These are phyloP conservation scores for Todiramphus saurophagus DNA, from an alignment of 2,113 vertebrate species.

Conservation along the genomic window DNA sequence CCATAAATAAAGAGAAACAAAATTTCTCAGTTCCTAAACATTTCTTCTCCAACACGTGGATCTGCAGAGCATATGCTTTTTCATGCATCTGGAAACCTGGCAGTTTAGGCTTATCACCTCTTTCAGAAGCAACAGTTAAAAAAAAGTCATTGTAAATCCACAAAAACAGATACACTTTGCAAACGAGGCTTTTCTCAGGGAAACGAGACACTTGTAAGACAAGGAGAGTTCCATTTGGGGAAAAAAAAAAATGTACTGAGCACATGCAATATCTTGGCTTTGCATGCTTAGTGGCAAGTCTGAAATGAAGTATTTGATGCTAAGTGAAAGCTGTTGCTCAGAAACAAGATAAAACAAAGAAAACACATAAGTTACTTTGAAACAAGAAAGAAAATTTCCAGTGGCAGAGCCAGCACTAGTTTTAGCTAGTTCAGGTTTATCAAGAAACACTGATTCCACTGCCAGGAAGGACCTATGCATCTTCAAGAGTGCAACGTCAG, in stretches of 20 bases:
- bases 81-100: neutral
- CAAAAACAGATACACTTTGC: neutral
- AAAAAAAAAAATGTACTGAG: neutral
- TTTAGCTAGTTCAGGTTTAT: neutral
- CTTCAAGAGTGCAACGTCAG: neutral
- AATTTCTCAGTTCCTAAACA: neutral
- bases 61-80: neutral
- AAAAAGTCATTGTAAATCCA: neutral
- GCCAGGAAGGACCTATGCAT: neutral
- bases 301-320: conserved; percentile 3
- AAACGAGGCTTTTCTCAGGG: neutral
- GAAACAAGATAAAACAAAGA: conserved; percentile 27
- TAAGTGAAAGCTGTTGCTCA: conserved; percentile 30
- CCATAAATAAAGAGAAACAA: neutral
- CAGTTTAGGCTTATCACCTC: neutral
- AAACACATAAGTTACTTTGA: neutral
- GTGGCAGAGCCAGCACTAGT: neutral
- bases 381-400: neutral
- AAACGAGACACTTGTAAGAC: neutral
- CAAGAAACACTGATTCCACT: neutral
- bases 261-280: neutral
- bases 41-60: neutral
- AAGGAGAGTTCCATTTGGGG: neutral
- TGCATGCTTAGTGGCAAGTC: neutral
- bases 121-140: neutral